Percentiles rank a stretch among this genome's conserved stretches.
phyloP scores from a whole-genome alignment of 2,797 vertebrate genomes.

The Rhynchotus rufescens region DNA sequence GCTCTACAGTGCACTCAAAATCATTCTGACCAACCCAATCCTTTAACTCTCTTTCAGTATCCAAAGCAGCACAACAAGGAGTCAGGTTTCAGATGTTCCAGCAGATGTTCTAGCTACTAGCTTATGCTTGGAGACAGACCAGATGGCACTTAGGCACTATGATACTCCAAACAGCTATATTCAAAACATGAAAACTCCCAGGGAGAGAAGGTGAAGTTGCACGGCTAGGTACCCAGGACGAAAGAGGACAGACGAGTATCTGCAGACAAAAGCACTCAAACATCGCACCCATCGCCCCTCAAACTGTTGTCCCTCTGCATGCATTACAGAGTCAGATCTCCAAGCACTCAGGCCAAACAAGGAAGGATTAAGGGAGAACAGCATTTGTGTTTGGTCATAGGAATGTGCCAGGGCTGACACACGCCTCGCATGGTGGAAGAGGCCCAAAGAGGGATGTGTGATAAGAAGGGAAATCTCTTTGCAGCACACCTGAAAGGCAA shows the following conservation, averaged over 20 bases:
- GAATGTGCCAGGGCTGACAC: background rate
- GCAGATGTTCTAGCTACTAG: background rate
- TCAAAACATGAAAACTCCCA: background rate
- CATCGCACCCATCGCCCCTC: background rate
- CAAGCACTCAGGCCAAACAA: background rate
- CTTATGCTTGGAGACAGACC: background rate
- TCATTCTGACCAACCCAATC: background rate
- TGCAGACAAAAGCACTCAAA: background rate
- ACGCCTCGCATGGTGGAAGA: background rate
- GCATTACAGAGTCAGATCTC: background rate
- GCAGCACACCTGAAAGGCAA: background rate
- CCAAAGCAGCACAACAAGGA: background rate
- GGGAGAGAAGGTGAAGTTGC: background rate
- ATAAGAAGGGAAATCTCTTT: background rate
- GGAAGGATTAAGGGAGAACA: background rate
- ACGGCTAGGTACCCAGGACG: background rate
- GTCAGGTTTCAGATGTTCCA: background rate
- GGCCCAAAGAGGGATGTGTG: background rate
- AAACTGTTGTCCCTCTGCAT: background rate
- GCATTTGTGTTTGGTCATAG: background rate
- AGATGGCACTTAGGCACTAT: background rate
- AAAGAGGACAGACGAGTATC: fast-evolving
- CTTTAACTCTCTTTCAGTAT: background rate
- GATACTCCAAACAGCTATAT: background rate
- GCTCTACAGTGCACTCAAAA: background rate